Percentiles rank a stretch among this genome's conserved stretches.
These are phyloP conservation scores for Poeciliopsis retropinna DNA, from an alignment of 2,113 vertebrate species.

Conservation along the genomic window DNA sequence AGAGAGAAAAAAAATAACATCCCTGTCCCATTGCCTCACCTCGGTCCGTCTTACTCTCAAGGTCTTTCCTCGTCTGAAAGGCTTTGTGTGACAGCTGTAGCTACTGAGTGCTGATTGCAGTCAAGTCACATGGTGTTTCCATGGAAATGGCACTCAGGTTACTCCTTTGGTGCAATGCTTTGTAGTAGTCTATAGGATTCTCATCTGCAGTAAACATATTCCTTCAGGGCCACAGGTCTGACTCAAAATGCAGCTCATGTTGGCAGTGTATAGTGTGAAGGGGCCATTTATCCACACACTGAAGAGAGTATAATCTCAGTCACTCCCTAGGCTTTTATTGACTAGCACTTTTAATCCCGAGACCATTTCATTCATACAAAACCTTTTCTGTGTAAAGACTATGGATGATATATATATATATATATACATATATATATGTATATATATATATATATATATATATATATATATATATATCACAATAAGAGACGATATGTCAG, in stretches of 20 bases:
- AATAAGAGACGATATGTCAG: no score
- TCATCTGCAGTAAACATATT: constrained; percentile 53
- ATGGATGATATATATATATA: neutral
- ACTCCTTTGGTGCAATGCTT: constrained; percentile 65
- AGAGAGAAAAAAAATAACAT: constrained; percentile 29
- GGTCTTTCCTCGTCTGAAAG: constrained; percentile 73
- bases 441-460: no score
- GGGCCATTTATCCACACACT: neutral
- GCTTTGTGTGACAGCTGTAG: constrained; percentile 67
- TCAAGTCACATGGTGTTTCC: constrained; percentile 74
- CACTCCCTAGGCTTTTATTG: neutral
- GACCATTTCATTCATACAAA: neutral
- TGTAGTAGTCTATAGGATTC: constrained; percentile 44
- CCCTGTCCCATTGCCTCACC: constrained; percentile 57
- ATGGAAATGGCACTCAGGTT: constrained; percentile 79
- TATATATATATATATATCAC: no score
- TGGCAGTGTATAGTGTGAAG: constrained; percentile 7
- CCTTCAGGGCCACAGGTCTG: constrained; percentile 34
- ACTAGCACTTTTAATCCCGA: neutral
- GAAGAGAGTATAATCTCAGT: neutral
- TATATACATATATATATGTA: no score
- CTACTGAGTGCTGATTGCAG: constrained; percentile 67
- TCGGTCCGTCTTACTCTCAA: constrained; percentile 64
- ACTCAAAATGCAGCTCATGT: constrained; percentile 6
- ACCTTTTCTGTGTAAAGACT: neutral